Evolutionary conservation across 1,140 invertebrate genomes (phyloP), one percentile per base, ranked within the genome.

Genomic region (Scylla paramamosain): DNA sequence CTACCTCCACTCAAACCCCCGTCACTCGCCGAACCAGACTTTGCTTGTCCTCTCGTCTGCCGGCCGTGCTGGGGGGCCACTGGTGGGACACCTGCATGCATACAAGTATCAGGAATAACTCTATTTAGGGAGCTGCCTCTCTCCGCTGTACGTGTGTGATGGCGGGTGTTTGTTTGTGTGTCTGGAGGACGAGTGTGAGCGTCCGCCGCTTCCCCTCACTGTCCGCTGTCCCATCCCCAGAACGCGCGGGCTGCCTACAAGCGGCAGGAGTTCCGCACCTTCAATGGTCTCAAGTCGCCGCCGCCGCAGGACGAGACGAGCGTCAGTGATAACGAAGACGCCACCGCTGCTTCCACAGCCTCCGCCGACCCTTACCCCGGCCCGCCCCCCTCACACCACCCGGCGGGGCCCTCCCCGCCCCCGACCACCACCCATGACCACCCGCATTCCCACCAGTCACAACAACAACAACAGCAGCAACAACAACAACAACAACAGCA

Each of bases 161-260:
- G 52, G 52, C 52, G 10, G 10, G 52, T 59, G 52, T 59, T 59
- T 59, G 52, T 59, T 59, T 59, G 52, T 59, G 52, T 59, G 52
- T 59, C 52, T 59, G 52, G 52, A 59, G 52, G 52, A 59, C 52
- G 52, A 59, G 16, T 59, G 52, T 59, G 52, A 59, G 52, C 52
- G 52, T 12, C 16, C 52, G 52, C 52, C 52, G 52, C 52, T 8
- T 14, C 52, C 67, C 25, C 67, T 77, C n/a, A 77, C 67, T 77
- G n/a, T 77, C 67, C 67, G n/a, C 67, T 91, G 8, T 77, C 77
- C 20, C 12, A 12, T 77, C 90, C 31, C 39, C 90, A 94, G 97
- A 99, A 99, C 97, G 99, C 99, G 0, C 97, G 99, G 92, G 99
- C 99, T 14, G 99, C 99, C 1, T 98, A 99, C 97, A 99, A 99